Conservation (phyloP, 2,888 invertebrate species). For the Nomada ruficornis region DNA sequence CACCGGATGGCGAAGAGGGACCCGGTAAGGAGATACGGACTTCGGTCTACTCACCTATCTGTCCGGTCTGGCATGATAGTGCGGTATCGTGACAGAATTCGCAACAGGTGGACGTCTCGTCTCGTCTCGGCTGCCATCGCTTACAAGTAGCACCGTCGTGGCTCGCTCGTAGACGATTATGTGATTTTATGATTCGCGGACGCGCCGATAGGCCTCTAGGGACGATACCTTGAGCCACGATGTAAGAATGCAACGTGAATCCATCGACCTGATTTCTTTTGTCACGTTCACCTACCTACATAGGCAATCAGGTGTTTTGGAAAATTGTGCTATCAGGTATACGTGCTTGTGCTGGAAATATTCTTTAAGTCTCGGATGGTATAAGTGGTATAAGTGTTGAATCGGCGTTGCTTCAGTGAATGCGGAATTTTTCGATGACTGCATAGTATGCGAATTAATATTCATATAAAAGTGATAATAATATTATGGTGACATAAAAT, state of each 20-base stretch:
- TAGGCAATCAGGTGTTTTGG: not conserved
- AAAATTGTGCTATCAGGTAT: not conserved
- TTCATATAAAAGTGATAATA: too few species aligned
- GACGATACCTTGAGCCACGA: conserved; percentile 15
- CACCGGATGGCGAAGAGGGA: conserved; percentile 14
- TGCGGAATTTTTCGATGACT: too few species aligned
- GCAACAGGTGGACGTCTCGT: conserved; percentile 81
- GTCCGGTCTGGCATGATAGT: conserved; percentile 55
- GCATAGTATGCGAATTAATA: too few species aligned
- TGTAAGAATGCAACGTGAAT: conserved; percentile 19
- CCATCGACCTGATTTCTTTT: not conserved
- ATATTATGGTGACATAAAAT: too few species aligned
- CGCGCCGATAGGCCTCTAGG: conserved; percentile 34
- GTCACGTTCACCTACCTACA: not conserved
- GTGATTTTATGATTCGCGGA: conserved; percentile 65
- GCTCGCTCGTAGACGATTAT: conserved; percentile 66
- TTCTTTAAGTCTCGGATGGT: too few species aligned
- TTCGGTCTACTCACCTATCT: conserved; percentile 53
- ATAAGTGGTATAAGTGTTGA: too few species aligned
- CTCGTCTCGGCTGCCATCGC: conserved; percentile 67
- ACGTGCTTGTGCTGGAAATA: not conserved
- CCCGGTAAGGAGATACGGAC: conserved; percentile 20
- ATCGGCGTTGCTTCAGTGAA: too few species aligned
- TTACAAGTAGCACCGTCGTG: conserved; percentile 44
- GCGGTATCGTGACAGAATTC: conserved; percentile 71